Percentiles rank a stretch among this genome's conserved stretches.
Conservation (phyloP, 2,797 vertebrate genomes). For the Smutsia temminckii region DNA sequence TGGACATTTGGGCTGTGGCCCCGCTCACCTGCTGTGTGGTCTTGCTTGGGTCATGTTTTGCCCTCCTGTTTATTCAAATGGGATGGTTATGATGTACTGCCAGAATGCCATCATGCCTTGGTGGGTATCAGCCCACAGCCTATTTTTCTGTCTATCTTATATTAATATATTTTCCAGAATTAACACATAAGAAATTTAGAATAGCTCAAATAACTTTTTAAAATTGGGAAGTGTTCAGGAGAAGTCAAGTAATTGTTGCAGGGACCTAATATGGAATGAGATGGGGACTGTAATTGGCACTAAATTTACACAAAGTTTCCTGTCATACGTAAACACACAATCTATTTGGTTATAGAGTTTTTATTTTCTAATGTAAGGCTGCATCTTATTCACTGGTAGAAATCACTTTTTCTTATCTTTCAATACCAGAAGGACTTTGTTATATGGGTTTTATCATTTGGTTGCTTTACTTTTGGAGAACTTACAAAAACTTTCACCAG, state of each 20-base stretch:
- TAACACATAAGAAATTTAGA: not conserved
- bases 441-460: not conserved
- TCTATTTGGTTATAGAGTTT: not conserved
- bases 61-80: not conserved
- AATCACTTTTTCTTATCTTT: not conserved
- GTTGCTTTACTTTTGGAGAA: not conserved
- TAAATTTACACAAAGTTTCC: not conserved
- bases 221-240: not conserved
- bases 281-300: not conserved
- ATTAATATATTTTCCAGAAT: not conserved
- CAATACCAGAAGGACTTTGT: not conserved
- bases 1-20: too few species aligned
- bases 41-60: not conserved
- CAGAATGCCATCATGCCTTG: not conserved
- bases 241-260: not conserved
- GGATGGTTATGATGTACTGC: too few species aligned
- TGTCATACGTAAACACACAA: not conserved
- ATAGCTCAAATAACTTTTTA: not conserved
- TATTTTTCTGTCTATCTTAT: not conserved
- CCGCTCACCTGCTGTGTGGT: not conserved
- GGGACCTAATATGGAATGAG: not conserved
- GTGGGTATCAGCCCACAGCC: not conserved
- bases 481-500: not conserved
- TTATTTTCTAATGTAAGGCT: not conserved
- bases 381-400: not conserved